These are phyloP conservation scores for Bombus pyrosoma DNA, from an alignment of 1,140 invertebrate genomes.

Conservation along the genomic window DNA sequence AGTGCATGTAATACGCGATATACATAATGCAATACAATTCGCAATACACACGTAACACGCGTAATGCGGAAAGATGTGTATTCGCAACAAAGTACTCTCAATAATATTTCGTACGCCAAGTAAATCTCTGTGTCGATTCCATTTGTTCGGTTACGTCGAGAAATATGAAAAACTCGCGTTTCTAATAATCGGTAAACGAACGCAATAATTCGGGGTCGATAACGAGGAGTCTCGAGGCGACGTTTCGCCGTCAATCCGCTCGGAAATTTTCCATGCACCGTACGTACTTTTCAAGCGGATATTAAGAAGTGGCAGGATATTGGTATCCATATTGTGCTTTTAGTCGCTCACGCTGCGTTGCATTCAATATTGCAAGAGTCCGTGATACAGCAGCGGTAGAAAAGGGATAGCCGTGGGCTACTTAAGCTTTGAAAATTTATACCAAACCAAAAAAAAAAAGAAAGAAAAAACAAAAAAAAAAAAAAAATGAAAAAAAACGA, in stretches of 20 bases:
- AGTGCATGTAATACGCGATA: too few relatives aligned
- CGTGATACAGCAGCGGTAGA: slow-evolving; percentile 6
- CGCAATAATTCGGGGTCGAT: slow-evolving; percentile 29
- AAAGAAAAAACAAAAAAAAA: neutral
- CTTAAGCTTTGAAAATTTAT: slow-evolving; percentile 35
- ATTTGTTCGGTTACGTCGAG: too few relatives aligned
- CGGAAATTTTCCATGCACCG: slow-evolving; percentile 49
- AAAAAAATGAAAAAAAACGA: neutral
- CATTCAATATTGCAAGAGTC: slow-evolving; percentile 43
- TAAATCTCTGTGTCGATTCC: neutral
- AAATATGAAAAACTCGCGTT: neutral
- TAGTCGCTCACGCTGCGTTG: slow-evolving; percentile 28
- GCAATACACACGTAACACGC: too few relatives aligned
- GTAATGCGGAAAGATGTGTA: too few relatives aligned
- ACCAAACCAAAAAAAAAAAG: neutral
- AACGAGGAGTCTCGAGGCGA: slow-evolving; percentile 42
- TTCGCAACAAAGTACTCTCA: too few relatives aligned
- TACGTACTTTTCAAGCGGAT: slow-evolving; percentile 37
- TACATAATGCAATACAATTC: too few relatives aligned
- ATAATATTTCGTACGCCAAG: too few relatives aligned
- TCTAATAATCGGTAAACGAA: neutral
- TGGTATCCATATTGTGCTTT: slow-evolving; percentile 58
- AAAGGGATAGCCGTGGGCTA: slow-evolving; percentile 16
- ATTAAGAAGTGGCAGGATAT: slow-evolving; percentile 59
- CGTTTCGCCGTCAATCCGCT: slow-evolving; percentile 14